A percentile compares a stretch with the other conserved stretches of the same genome.
These are phyloP conservation scores for Lycocerus yunnanus DNA, from an alignment of 2,888 invertebrate genomes.

Conservation along the genomic window DNA sequence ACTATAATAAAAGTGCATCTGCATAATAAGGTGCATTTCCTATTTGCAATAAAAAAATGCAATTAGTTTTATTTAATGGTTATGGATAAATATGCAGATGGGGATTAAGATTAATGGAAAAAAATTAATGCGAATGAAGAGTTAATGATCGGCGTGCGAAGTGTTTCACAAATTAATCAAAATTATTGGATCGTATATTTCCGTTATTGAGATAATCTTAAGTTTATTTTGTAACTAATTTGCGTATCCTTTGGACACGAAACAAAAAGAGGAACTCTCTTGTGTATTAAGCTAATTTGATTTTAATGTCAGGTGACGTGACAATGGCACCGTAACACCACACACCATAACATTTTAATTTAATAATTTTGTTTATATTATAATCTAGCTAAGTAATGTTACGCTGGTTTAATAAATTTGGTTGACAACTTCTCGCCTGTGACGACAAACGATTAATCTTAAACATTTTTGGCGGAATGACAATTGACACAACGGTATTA, in stretches of 20 bases:
- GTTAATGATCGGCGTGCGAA: constrained; percentile 23
- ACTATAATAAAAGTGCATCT: constrained; percentile 36
- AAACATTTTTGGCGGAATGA: constrained; percentile 11
- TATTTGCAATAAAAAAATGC: constrained; percentile 12
- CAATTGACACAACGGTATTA: constrained; percentile 20
- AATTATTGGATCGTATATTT: constrained; percentile 29
- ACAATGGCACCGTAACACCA: constrained; percentile 57
- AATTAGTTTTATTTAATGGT: constrained; percentile 21
- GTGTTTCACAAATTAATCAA: constrained; percentile 24
- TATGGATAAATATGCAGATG: constrained; percentile 23
- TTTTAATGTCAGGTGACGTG: constrained; percentile 52
- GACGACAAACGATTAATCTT: constrained; percentile 33
- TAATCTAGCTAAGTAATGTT: constrained; percentile 43
- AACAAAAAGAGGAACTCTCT: constrained; percentile 32
- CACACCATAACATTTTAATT: constrained; percentile 56
- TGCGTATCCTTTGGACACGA: constrained; percentile 32
- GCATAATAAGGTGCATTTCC: constrained; percentile 33
- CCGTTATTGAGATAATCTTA: constrained; percentile 27
- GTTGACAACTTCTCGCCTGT: constrained; percentile 40
- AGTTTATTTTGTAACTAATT: constrained; percentile 30
- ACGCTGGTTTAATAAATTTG: constrained; percentile 46
- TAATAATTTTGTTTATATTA: constrained; percentile 53
- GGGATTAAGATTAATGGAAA: constrained; percentile 15
- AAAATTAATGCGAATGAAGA: constrained; percentile 23
- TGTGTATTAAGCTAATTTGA: constrained; percentile 50